These are phyloP conservation scores for Aythya baeri DNA, from an alignment of 2,113 vertebrate species.

Conservation along the genomic window DNA sequence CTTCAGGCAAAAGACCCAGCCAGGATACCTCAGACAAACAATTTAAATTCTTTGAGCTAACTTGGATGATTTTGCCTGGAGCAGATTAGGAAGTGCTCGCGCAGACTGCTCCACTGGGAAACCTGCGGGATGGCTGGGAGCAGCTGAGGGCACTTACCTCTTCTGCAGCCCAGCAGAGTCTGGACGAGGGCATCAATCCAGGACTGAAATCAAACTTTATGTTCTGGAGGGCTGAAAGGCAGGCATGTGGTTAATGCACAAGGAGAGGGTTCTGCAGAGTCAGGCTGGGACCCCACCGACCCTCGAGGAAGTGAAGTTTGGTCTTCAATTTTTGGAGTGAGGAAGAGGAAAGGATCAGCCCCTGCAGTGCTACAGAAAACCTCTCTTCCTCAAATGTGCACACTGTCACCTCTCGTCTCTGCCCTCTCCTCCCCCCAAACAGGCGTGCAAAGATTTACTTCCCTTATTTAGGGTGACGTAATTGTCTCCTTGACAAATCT, in stretches of 20 bases:
- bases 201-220: rapidly evolving
- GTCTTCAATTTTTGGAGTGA: neutral
- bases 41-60: neutral
- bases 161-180: neutral
- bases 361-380: neutral
- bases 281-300: neutral
- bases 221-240: neutral
- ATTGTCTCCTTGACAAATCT: neutral
- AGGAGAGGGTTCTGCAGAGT: neutral
- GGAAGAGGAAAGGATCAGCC: neutral
- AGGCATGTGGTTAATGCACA: rapidly evolving
- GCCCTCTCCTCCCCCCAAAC: rapidly evolving
- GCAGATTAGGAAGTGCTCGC: neutral
- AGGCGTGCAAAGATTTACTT: neutral
- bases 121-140: neutral
- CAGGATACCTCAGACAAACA: neutral
- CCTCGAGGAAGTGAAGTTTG: neutral
- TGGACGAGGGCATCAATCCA: neutral
- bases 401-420: neutral
- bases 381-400: neutral
- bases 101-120: rapidly evolving
- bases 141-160: neutral
- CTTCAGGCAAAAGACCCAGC: neutral
- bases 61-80: neutral
- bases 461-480: neutral